Evolutionary conservation across 30 jellyfish, hydroid and myxozoan species (phyloP), one percentile per base, ranked within the genome.

Genomic region (Sanderia malayensis): DNA sequence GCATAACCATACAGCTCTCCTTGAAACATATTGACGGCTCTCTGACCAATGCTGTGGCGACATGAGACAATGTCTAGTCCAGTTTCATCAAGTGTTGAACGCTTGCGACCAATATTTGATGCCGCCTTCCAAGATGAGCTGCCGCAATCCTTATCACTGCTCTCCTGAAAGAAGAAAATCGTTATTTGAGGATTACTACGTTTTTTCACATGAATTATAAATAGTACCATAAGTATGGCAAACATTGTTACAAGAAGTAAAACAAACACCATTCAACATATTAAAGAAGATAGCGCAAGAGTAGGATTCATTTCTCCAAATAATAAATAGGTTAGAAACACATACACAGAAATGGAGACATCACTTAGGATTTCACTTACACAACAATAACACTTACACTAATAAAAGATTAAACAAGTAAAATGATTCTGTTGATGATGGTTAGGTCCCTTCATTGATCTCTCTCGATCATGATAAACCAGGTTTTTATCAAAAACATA

Each of bases 41-140:
- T 37, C 52, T 37, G 52, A 37, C 52, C 52, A 37, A 37, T 37
- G 52, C 52, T 37, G 52, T 37, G 52, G 52, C 52, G 52, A 37
- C 52, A 37, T 37, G 52, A 37, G 52, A 37, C 52, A 37, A 37
- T 37, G 52, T 37, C 52, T 37, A 37, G 52, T 37, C 52, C 52
- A 37, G 52, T 37, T 37, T 37, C 52, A 37, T 37, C 52, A 37
- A 37, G 52, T 37, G 52, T 37, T 37, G 52, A 37, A 37, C 52
- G 52, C 13, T 37, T 37, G 52, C 13, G 52, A 37, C 52, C 52
- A 37, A 37, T 37, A 37, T 37, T 37, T 37, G 52, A 37, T 37
- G 52, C 52, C 13, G 52, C 52, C 52, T 37, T 37, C 52, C 52
- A 37, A 37, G 52, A 37, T 37, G 52, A 37, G 52, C 52, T 37